phyloP scores from a whole-genome alignment of 2,113 vertebrate species.

The Carlito syrichta region DNA sequence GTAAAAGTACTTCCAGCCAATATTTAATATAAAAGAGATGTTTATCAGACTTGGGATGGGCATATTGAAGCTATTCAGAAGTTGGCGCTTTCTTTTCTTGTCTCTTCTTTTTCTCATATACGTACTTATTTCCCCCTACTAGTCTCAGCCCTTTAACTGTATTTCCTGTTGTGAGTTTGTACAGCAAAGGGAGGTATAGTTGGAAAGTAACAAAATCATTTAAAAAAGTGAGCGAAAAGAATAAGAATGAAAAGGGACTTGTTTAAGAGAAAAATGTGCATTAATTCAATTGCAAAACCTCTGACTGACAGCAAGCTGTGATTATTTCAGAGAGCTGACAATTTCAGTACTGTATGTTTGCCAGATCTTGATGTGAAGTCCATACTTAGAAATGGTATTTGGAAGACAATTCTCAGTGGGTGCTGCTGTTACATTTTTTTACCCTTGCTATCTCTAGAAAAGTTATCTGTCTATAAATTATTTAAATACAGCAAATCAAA shows the following conservation, averaged over 20 bases:
- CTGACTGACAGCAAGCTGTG: neutral
- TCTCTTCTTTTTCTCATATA: neutral
- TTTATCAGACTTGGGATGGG: constrained; percentile 58
- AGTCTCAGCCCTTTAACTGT: neutral
- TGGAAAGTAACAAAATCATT: neutral
- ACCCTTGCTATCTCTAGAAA: constrained; percentile 12
- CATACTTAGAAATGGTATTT: constrained; percentile 38
- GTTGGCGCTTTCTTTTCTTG: neutral
- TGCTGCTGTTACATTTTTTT: neutral
- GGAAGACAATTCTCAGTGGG: constrained; percentile 31
- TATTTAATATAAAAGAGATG: constrained; percentile 65
- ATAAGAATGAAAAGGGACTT: neutral
- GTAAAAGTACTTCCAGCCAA: constrained; percentile 46
- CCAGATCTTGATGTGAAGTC: constrained; percentile 54
- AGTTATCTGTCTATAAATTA: constrained; percentile 23
- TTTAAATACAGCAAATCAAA: constrained; percentile 51
- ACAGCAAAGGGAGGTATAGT: neutral
- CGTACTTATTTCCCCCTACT: neutral
- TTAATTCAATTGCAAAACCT: neutral
- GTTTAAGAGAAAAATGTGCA: neutral
- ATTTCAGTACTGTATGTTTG: neutral
- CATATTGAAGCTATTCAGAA: constrained; percentile 53
- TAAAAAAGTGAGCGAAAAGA: constrained; percentile 15
- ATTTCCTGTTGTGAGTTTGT: constrained; percentile 30
- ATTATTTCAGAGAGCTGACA: constrained; percentile 19